phyloP scores from a whole-genome alignment of 2,797 vertebrate species.

The Moxostoma hubbsi region DNA sequence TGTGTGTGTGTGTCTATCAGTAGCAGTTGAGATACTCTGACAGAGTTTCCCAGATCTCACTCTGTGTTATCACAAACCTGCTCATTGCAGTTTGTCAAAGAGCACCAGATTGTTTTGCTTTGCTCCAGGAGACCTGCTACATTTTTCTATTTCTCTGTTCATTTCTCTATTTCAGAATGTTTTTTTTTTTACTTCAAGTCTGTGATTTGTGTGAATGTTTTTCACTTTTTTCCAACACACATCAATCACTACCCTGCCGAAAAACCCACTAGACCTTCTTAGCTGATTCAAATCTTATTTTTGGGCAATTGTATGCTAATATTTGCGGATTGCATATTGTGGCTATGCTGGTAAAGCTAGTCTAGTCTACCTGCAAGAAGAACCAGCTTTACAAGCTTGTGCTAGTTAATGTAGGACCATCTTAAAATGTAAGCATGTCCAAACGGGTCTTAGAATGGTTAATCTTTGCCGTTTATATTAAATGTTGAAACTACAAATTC shows the following conservation, averaged over 20 bases:
- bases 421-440: background rate
- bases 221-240: background rate
- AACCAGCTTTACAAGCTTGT: background rate
- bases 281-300: background rate
- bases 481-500: too few species aligned
- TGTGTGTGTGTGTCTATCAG: constrained; percentile 21
- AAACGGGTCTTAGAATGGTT: too few species aligned
- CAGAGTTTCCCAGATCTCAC: constrained; percentile 24
- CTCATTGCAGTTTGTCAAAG: constrained; percentile 34
- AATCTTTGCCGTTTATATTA: too few species aligned
- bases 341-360: background rate
- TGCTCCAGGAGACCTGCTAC: background rate
- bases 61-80: constrained; percentile 40
- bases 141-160: background rate
- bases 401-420: too few species aligned
- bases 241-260: too few species aligned
- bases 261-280: background rate
- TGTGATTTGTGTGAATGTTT: background rate
- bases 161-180: background rate
- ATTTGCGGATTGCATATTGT: too few species aligned
- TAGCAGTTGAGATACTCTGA: constrained; percentile 24
- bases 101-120: constrained; percentile 1
- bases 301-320: background rate
- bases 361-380: background rate
- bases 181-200: background rate